Evolutionary conservation across 2,113 vertebrate genomes (phyloP).

Genomic region (Holacanthus passer): DNA sequence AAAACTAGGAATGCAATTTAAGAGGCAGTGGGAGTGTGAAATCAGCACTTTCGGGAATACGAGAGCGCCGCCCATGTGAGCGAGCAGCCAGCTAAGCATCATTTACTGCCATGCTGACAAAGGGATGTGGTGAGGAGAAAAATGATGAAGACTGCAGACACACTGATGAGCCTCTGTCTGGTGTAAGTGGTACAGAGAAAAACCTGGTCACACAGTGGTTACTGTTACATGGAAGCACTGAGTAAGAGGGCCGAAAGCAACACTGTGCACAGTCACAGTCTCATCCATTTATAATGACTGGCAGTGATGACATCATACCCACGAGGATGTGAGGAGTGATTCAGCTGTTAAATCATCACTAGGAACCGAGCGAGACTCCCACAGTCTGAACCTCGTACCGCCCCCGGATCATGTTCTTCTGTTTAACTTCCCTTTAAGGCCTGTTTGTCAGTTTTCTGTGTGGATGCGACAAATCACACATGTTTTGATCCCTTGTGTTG

Average conservation of each 20-base stretch:
- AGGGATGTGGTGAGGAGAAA: slow-evolving; percentile 54
- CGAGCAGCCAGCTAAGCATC: slow-evolving; percentile 37
- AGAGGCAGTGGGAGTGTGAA: slow-evolving; percentile 32
- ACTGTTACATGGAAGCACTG: slow-evolving; percentile 55
- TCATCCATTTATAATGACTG: slow-evolving; percentile 62
- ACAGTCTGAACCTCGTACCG: neutral
- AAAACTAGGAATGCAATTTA: slow-evolving; percentile 24
- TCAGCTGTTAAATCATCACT: slow-evolving; percentile 49
- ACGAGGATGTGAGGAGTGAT: slow-evolving; percentile 47
- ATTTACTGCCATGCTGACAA: slow-evolving; percentile 56
- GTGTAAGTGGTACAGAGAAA: slow-evolving; percentile 16
- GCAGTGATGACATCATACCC: slow-evolving; percentile 68
- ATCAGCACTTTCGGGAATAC: slow-evolving; percentile 46
- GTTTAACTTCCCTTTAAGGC: neutral
- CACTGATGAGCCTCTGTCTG: slow-evolving; percentile 47
- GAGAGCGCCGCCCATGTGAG: slow-evolving; percentile 26
- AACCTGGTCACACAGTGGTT: slow-evolving; percentile 34
- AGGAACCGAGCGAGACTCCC: neutral
- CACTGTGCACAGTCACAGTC: slow-evolving; percentile 43
- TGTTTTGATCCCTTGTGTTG: neutral
- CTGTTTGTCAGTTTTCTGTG: neutral
- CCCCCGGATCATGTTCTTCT: slow-evolving; percentile 3
- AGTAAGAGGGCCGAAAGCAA: slow-evolving; percentile 50
- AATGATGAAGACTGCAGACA: slow-evolving; percentile 50
- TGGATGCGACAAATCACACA: neutral